A percentile compares a stretch with the other conserved stretches of the same genome.
phyloP scores from a whole-genome alignment of 2,888 invertebrate species.

The Acleris laterana region DNA sequence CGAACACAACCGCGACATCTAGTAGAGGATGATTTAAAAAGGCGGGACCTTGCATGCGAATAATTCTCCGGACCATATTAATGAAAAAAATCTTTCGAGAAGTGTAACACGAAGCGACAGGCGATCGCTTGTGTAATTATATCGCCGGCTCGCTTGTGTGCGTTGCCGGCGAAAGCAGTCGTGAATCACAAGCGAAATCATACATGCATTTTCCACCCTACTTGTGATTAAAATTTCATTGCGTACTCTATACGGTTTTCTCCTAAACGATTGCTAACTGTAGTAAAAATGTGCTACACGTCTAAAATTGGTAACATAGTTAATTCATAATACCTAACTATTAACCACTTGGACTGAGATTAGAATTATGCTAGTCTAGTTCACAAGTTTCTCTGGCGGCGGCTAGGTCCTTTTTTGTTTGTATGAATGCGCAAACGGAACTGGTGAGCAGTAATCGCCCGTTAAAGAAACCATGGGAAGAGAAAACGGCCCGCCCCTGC shows the following conservation, averaged over 20 bases:
- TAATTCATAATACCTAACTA: not conserved
- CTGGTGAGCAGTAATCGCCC: constrained; percentile 49
- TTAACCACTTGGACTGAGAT: not conserved
- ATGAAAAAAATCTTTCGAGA: constrained; percentile 13
- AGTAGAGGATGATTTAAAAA: too few relatives aligned
- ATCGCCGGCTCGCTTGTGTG: constrained; percentile 50
- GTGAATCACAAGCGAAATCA: constrained; percentile 67
- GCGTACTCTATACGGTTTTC: not conserved
- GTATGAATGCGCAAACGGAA: constrained; percentile 50
- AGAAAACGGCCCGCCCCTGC: constrained; percentile 57
- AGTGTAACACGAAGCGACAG: constrained; percentile 19
- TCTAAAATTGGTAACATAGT: not conserved
- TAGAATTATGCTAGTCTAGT: constrained; percentile 24
- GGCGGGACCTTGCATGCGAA: not conserved
- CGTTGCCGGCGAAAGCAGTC: constrained; percentile 73
- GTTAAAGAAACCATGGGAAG: constrained; percentile 65
- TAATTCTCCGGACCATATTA: constrained; percentile 17
- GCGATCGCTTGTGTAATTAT: constrained; percentile 50
- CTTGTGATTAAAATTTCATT: not conserved
- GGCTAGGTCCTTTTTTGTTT: constrained; percentile 49
- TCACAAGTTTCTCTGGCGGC: constrained; percentile 49
- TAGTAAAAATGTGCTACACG: not conserved
- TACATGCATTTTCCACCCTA: constrained; percentile 62
- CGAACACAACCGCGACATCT: too few relatives aligned
- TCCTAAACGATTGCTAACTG: not conserved